phyloP scores from a whole-genome alignment of 2,113 vertebrate genomes.

The Boulengeromyrus knoepffleri region DNA sequence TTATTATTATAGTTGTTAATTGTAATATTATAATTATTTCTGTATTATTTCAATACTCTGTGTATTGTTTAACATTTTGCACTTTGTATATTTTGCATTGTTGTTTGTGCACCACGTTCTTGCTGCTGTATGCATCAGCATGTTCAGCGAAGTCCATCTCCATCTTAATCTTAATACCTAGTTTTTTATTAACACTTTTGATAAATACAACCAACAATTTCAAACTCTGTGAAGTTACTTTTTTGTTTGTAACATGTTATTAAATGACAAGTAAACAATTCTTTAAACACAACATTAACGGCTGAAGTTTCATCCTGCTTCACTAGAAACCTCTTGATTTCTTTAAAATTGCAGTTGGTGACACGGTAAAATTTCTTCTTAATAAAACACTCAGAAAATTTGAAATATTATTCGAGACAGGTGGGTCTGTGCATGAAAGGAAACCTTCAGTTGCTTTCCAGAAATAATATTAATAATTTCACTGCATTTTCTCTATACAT shows the following conservation, averaged over 20 bases:
- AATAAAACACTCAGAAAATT: constrained; percentile 76
- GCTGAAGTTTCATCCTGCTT: not conserved
- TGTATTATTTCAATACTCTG: not conserved
- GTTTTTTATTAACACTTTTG: not conserved
- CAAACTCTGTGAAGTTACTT: not conserved
- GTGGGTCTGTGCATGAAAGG: constrained; percentile 55
- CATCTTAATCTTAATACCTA: not conserved
- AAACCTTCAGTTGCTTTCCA: constrained; percentile 41
- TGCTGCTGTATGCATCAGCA: not conserved
- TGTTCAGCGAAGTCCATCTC: not conserved
- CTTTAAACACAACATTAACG: constrained; percentile 7
- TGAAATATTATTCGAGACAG: constrained; percentile 66
- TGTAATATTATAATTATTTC: not conserved
- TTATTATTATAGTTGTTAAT: not conserved
- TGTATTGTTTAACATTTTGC: not conserved
- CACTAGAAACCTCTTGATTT: constrained; percentile 8
- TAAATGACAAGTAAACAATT: not conserved
- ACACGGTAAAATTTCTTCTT: constrained; percentile 31
- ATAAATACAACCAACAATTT: not conserved
- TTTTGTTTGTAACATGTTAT: not conserved
- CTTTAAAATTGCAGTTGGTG: not conserved
- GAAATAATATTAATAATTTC: constrained; percentile 43
- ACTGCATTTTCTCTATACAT: constrained; percentile 17
- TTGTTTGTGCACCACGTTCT: not conserved
- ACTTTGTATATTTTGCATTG: not conserved